Conservation (phyloP, 1,140 invertebrate genomes). For the Phymorhynchus buccinoides region DNA sequence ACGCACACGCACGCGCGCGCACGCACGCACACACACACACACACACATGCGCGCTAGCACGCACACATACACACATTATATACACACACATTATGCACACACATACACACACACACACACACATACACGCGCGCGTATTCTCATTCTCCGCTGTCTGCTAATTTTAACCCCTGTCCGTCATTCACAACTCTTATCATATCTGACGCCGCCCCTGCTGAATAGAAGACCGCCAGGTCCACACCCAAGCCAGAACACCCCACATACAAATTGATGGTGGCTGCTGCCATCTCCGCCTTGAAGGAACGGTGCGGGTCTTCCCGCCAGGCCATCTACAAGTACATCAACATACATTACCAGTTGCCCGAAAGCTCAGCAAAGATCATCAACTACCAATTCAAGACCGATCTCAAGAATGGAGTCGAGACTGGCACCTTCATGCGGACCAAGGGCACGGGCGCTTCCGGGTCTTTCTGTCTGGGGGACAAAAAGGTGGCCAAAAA, state of each 20-base stretch:
- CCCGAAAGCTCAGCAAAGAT: constrained; percentile 57
- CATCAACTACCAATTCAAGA: constrained; percentile 62
- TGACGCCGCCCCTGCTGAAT: no score
- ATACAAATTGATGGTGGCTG: constrained; percentile 36
- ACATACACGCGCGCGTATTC: no score
- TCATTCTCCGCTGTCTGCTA: no score
- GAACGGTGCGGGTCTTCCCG: constrained; percentile 51
- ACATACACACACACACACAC: no score
- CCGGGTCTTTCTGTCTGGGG: constrained; percentile 36
- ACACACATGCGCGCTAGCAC: no score
- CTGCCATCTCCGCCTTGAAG: constrained; percentile 32
- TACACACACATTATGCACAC: no score
- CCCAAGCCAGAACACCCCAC: constrained; percentile 49
- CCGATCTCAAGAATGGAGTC: constrained; percentile 61
- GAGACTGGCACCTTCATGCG: constrained; percentile 60
- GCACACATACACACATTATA: no score
- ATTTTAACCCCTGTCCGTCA: no score
- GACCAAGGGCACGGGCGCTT: constrained; percentile 67
- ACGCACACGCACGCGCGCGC: no score
- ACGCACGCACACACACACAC: no score
- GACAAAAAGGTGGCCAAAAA: no score
- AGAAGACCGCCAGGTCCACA: constrained; percentile 38
- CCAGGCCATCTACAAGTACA: constrained; percentile 67
- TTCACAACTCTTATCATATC: no score
- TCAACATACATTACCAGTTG: constrained; percentile 63